phyloP scores from a whole-genome alignment of 2,113 vertebrate species.

The Hippocampus comes region DNA sequence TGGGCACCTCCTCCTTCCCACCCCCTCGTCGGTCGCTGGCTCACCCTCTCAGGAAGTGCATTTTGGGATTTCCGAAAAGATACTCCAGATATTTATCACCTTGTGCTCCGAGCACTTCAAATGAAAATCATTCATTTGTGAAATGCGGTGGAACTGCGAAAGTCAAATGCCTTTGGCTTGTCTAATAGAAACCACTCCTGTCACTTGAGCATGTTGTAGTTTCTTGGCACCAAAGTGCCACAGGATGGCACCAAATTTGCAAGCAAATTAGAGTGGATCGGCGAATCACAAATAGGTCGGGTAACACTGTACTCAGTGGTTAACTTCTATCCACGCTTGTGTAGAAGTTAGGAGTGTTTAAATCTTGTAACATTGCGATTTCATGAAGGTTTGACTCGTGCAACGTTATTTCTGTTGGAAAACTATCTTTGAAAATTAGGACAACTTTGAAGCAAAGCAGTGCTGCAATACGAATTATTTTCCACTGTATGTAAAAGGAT shows the following conservation, averaged over 20 bases:
- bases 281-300: not conserved
- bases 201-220: too few species aligned
- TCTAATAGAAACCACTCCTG: too few species aligned
- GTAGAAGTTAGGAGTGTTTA: not conserved
- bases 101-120: too few species aligned
- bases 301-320: not conserved
- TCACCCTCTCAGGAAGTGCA: conserved; percentile 18
- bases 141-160: too few species aligned
- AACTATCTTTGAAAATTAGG: not conserved
- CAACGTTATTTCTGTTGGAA: not conserved
- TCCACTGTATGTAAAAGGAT: not conserved
- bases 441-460: not conserved
- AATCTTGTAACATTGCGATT: not conserved
- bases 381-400: not conserved
- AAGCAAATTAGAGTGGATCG: too few species aligned
- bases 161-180: too few species aligned
- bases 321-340: not conserved
- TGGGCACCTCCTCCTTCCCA: conserved; percentile 59
- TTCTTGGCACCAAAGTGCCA: too few species aligned
- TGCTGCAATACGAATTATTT: conserved; percentile 13
- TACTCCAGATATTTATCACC: conserved; percentile 36
- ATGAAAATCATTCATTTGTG: too few species aligned
- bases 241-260: too few species aligned
- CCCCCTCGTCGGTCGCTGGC: conserved; percentile 28
- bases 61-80: conserved; percentile 58